Conservation (phyloP, 2,797 vertebrate species). For the Taeniopygia guttata region DNA sequence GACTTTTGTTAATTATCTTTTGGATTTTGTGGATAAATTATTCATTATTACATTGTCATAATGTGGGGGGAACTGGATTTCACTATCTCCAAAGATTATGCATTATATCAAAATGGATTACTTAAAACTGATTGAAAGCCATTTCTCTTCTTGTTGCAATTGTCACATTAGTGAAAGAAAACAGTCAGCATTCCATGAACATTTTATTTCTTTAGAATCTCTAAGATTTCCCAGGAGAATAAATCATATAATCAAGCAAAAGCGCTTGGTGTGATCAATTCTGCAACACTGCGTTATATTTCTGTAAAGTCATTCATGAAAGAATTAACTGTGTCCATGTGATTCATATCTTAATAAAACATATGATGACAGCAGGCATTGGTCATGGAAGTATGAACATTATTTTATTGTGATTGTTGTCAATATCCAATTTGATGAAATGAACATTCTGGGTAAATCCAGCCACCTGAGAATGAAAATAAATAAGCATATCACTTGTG, state of each 20-base stretch:
- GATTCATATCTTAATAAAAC: background rate
- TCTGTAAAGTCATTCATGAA: background rate
- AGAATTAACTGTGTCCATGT: background rate
- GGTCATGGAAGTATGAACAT: background rate
- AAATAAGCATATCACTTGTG: background rate
- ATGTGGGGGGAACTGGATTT: background rate
- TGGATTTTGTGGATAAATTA: background rate
- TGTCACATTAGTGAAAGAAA: slow-evolving; percentile 16
- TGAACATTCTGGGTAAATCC: background rate
- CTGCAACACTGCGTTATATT: background rate
- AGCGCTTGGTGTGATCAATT: background rate
- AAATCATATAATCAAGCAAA: slow-evolving; percentile 16
- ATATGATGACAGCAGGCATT: background rate
- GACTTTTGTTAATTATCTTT: background rate
- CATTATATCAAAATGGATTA: background rate
- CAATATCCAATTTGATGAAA: background rate
- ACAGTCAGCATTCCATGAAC: background rate
- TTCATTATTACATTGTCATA: background rate
- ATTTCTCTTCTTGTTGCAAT: background rate
- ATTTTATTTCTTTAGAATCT: slow-evolving; percentile 23
- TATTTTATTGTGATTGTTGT: background rate
- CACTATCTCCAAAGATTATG: background rate
- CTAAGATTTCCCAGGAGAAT: background rate
- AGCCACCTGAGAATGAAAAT: background rate
- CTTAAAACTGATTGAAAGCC: background rate